Conservation (phyloP, 2,113 vertebrate genomes). For the Chaetorhynchus papuensis region DNA sequence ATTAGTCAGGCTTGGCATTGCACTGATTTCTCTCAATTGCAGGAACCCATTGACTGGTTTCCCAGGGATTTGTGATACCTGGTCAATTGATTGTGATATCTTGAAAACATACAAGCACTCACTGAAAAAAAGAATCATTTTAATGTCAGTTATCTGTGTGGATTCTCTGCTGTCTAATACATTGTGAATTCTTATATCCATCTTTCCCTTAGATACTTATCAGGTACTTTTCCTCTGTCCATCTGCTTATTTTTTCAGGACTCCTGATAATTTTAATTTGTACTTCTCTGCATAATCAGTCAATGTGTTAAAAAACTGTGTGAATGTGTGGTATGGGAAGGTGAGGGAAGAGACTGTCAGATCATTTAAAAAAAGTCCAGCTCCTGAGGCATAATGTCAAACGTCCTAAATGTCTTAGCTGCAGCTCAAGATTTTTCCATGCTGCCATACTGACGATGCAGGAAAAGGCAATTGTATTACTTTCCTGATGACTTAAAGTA, state of each 20-base stretch:
- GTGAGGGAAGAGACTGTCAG: neutral
- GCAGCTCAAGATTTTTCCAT: neutral
- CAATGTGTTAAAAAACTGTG: neutral
- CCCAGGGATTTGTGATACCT: neutral
- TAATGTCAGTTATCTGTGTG: neutral
- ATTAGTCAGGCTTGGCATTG: neutral
- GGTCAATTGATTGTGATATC: neutral
- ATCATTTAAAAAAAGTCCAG: rapidly evolving
- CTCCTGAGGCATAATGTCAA: neutral
- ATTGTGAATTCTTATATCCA: neutral
- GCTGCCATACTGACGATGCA: neutral
- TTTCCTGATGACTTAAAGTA: neutral
- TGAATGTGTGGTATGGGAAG: neutral
- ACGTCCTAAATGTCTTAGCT: neutral
- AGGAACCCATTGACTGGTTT: neutral
- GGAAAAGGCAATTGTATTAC: neutral
- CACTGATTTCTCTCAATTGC: neutral
- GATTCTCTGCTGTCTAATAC: neutral
- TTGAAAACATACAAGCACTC: neutral
- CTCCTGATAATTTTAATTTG: neutral
- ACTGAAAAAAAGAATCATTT: neutral
- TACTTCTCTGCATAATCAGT: neutral
- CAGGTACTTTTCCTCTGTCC: neutral
- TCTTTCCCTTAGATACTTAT: neutral
- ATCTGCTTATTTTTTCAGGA: neutral